Conservation (phyloP, 1,140 invertebrate genomes). For the Drosophila dunni region DNA sequence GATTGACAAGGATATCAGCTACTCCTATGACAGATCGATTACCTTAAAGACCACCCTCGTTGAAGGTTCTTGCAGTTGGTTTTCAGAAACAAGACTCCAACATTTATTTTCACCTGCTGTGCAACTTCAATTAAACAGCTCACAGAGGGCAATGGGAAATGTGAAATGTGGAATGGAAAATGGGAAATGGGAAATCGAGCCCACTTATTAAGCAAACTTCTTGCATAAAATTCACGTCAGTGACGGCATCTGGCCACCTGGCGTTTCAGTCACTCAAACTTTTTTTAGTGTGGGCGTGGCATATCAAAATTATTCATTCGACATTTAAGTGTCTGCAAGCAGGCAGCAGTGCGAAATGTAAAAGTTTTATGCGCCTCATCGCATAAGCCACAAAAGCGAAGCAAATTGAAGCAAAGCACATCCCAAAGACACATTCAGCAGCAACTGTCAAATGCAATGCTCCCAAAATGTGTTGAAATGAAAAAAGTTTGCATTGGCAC, state of each 20-base stretch:
- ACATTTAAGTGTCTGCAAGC: constrained; percentile 72
- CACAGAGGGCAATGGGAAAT: constrained; percentile 48
- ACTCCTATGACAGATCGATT: background rate
- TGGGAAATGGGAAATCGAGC: constrained; percentile 49
- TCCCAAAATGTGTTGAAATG: constrained; percentile 16
- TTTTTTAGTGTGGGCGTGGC: constrained; percentile 52
- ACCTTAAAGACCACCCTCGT: constrained; percentile 7
- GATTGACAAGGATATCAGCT: background rate
- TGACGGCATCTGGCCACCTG: constrained; percentile 33
- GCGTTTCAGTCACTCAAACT: constrained; percentile 52
- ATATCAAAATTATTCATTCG: constrained; percentile 78
- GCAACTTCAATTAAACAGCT: constrained; percentile 62
- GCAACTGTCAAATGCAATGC: constrained; percentile 39
- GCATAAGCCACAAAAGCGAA: constrained; percentile 48
- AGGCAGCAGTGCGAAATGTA: constrained; percentile 58
- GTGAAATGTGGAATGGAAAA: constrained; percentile 21
- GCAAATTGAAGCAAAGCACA: constrained; percentile 37
- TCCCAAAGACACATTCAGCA: constrained; percentile 41
- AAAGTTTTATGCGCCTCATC: constrained; percentile 67
- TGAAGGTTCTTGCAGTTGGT: background rate
- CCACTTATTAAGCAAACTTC: constrained; percentile 63
- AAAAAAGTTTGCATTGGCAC: background rate
- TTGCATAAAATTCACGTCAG: constrained; percentile 40
- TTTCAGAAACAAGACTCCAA: constrained; percentile 1
- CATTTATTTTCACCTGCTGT: constrained; percentile 13